phyloP scores from a whole-genome alignment of 2,113 vertebrate species.

The Gopherus evgoodei region DNA sequence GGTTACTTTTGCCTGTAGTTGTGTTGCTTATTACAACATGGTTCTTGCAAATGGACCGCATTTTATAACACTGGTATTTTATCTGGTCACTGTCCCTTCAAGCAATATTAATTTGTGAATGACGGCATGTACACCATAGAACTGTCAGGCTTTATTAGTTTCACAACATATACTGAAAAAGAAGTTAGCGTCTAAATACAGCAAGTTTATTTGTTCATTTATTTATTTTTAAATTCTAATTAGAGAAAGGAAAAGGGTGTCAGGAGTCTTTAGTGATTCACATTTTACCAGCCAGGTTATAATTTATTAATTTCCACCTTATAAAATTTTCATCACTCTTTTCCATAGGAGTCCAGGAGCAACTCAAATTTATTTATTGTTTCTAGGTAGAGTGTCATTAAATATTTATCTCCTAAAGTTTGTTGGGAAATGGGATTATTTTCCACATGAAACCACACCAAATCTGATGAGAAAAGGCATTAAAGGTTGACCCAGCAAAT shows the following conservation, averaged over 20 bases:
- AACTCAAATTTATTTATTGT: slow-evolving; percentile 87
- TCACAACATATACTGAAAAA: slow-evolving; percentile 29
- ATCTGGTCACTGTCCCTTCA: background rate
- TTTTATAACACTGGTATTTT: slow-evolving; percentile 24
- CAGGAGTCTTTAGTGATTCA: slow-evolving; percentile 82
- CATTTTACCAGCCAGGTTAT: slow-evolving; percentile 86
- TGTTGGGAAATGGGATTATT: slow-evolving; percentile 75
- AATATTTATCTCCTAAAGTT: slow-evolving; percentile 85
- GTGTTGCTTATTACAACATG: background rate
- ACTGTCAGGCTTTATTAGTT: slow-evolving; percentile 54
- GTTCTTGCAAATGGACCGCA: slow-evolving; percentile 16
- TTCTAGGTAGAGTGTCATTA: slow-evolving; percentile 85
- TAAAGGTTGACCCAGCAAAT: slow-evolving; percentile 70
- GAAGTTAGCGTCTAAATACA: slow-evolving; percentile 60
- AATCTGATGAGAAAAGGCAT: slow-evolving; percentile 70
- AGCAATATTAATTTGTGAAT: slow-evolving; percentile 39
- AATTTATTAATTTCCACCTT: slow-evolving; percentile 86
- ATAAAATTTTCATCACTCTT: slow-evolving; percentile 84
- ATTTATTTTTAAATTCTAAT: slow-evolving; percentile 84
- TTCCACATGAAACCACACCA: slow-evolving; percentile 69
- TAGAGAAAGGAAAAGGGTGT: slow-evolving; percentile 81
- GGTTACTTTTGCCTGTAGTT: background rate
- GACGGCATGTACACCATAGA: slow-evolving; percentile 22
- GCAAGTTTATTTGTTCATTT: slow-evolving; percentile 77
- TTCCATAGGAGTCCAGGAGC: slow-evolving; percentile 82